A percentile compares a stretch with the other conserved stretches of the same genome.
phyloP scores from a whole-genome alignment of 2,888 invertebrate genomes.

The Sphaerophoria taeniata region DNA sequence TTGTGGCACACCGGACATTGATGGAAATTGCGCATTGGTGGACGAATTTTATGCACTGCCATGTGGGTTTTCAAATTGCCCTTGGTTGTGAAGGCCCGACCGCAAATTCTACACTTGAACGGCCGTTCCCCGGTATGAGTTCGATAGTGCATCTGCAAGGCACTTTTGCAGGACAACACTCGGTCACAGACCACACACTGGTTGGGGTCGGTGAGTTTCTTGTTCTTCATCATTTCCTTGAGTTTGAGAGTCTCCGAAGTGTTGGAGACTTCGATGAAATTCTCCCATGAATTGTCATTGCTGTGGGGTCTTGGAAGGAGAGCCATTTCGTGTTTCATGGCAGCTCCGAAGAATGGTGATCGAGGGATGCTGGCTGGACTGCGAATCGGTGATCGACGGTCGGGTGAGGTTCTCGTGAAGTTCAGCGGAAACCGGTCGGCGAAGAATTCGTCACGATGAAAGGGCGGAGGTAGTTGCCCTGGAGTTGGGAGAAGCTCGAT shows the following conservation, averaged over 20 bases:
- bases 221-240: conserved; percentile 98
- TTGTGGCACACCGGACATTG: conserved; percentile 99
- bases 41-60: conserved; percentile 98
- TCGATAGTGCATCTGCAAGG: conserved; percentile 97
- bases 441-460: conserved; percentile 81
- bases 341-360: conserved; percentile 81
- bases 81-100: conserved; percentile 98
- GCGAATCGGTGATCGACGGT: conserved; percentile 81
- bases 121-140: conserved; percentile 86
- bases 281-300: conserved; percentile 98
- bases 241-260: conserved; percentile 98
- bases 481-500: conserved; percentile 80
- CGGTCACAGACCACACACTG: conserved; percentile 99
- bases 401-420: conserved; percentile 81
- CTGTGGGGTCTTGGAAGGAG: conserved; percentile 91
- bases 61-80: conserved; percentile 99
- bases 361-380: conserved; percentile 82
- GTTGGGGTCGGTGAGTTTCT: conserved; percentile 98
- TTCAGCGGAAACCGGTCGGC: conserved; percentile 80
- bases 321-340: conserved; percentile 82
- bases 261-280: conserved; percentile 93
- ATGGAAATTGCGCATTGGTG: conserved; percentile 95
- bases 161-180: conserved; percentile 98
- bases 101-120: conserved; percentile 98
- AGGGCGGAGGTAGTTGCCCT: conserved; percentile 80